phyloP scores from a whole-genome alignment of 2,113 vertebrate genomes.

The Pseudonaja textilis region DNA sequence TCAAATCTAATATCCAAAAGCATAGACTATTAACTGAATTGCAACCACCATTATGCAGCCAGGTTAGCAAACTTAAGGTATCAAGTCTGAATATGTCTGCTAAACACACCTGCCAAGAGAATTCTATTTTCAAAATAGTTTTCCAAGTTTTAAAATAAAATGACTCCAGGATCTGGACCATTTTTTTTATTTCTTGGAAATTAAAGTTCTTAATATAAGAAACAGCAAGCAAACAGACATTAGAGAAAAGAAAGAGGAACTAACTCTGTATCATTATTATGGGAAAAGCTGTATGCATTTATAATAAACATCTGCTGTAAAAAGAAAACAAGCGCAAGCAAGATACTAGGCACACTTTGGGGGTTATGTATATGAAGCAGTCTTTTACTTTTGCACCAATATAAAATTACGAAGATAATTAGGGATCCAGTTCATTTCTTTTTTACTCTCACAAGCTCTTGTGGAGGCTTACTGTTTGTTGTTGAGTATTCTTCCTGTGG shows the following conservation, averaged over 20 bases:
- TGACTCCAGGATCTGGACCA: background rate
- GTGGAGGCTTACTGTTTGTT: background rate
- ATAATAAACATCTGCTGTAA: background rate
- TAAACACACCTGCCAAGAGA: background rate
- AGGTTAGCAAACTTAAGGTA: constrained; percentile 17
- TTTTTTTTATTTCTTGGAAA: background rate
- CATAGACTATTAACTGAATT: constrained; percentile 25
- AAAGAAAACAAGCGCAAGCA: background rate
- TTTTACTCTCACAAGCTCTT: background rate
- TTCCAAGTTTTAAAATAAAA: constrained; percentile 12
- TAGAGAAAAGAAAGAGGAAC: background rate
- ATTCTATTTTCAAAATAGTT: background rate
- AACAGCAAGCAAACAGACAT: background rate
- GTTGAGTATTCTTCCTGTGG: background rate
- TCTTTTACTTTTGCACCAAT: background rate
- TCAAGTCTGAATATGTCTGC: background rate
- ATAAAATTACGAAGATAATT: background rate
- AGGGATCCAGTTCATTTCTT: background rate
- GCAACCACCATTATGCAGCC: constrained; percentile 10
- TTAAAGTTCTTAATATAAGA: background rate
- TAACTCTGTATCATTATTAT: background rate
- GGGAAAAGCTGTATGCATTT: background rate
- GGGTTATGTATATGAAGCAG: background rate
- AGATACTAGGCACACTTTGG: background rate
- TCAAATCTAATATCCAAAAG: constrained; percentile 15